A percentile compares a stretch with the other conserved stretches of the same genome.
Conservation (phyloP, 2,797 vertebrate species). For the Morus bassanus region DNA sequence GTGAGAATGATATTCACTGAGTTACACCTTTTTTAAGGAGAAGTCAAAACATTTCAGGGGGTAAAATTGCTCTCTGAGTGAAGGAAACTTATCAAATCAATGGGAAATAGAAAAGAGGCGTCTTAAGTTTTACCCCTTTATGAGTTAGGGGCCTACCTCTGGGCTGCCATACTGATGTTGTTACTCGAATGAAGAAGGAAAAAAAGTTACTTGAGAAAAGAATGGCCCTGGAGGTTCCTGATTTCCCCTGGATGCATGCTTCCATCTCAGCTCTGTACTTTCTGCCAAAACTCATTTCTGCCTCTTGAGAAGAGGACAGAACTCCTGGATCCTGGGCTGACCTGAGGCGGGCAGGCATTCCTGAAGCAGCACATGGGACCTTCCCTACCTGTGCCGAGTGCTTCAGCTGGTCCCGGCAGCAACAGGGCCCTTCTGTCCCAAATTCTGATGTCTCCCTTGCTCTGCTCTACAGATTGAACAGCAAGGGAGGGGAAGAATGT, state of each 20-base stretch:
- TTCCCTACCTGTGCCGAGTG: background rate
- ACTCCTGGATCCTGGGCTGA: background rate
- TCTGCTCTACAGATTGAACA: background rate
- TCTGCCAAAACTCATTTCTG: background rate
- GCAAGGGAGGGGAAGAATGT: background rate
- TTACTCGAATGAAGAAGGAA: background rate
- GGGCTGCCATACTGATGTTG: background rate
- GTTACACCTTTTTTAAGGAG: background rate
- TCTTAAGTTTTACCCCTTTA: background rate
- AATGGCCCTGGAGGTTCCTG: too few species aligned
- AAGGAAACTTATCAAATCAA: background rate
- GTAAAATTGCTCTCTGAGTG: background rate
- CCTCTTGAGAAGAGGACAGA: background rate
- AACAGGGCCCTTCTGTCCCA: background rate
- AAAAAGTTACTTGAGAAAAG: background rate
- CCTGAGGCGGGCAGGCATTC: background rate
- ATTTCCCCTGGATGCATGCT: background rate
- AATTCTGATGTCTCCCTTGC: background rate
- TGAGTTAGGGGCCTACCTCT: background rate
- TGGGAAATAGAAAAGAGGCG: background rate
- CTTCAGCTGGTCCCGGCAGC: background rate
- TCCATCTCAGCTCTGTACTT: background rate
- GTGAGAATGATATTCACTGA: background rate
- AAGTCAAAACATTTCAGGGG: background rate
- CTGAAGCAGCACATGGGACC: background rate